phyloP scores from a whole-genome alignment of 1,140 invertebrate species.

The Polypedilum vanderplanki region DNA sequence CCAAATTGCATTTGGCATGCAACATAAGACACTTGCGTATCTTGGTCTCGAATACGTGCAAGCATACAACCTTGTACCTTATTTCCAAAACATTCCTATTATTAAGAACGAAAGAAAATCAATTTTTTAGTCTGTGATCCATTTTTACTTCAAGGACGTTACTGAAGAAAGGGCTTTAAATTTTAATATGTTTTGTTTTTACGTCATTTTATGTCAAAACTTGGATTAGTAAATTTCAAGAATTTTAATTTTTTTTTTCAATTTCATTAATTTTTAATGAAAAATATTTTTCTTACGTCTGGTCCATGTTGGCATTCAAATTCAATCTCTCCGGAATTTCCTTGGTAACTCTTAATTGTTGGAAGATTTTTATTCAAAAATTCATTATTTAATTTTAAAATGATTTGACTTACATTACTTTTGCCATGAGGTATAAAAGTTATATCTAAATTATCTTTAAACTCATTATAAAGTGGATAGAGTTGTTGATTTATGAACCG shows the following conservation, averaged over 20 bases:
- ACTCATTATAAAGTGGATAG: conserved; percentile 44
- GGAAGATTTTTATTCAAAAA: conserved; percentile 33
- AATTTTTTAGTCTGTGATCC: no score
- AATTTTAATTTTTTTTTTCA: no score
- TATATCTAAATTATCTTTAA: conserved; percentile 48
- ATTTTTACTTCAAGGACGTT: no score
- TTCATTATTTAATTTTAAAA: conserved; percentile 24
- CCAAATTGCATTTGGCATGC: conserved; percentile 49
- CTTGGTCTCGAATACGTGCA: conserved; percentile 43
- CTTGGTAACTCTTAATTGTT: conserved; percentile 24
- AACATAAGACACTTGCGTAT: conserved; percentile 46
- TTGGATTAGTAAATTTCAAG: no score
- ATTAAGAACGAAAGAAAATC: no score
- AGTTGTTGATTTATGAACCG: conserved; percentile 56
- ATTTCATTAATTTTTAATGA: no score
- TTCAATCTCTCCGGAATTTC: conserved; percentile 41
- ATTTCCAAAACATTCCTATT: conserved; percentile 56
- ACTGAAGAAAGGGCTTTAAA: no score
- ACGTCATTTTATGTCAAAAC: no score
- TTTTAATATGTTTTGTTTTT: no score
- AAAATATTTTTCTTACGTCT: not conserved
- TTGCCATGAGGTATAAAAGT: conserved; percentile 70
- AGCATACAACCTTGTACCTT: conserved; percentile 57
- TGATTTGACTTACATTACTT: conserved; percentile 50
- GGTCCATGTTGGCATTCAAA: conserved; percentile 63